phyloP scores from a whole-genome alignment of 92 coral and sea anemone species.

The Bergia puertoricense region DNA sequence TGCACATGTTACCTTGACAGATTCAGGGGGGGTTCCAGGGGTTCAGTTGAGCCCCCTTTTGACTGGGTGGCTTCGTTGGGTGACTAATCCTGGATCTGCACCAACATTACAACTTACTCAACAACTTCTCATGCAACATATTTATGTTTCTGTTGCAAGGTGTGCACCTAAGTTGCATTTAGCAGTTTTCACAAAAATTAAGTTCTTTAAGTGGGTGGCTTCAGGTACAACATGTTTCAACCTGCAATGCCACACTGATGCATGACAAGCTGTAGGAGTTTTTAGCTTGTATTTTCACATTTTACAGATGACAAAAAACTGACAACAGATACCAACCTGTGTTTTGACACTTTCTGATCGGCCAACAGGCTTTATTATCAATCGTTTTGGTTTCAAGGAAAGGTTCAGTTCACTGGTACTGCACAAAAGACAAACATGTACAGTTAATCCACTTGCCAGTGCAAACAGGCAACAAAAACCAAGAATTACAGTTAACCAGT shows the following conservation, averaged over 20 bases:
- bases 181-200: too few species aligned
- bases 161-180: too few species aligned
- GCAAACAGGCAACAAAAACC: not conserved
- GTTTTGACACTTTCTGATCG: constrained; percentile 91
- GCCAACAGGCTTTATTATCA: constrained; percentile 53
- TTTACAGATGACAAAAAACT: not conserved
- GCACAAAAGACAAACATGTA: not conserved
- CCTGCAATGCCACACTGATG: not conserved
- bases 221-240: not conserved
- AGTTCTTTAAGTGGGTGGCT: not conserved
- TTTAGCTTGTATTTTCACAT: too few species aligned
- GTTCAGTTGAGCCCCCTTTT: too few species aligned
- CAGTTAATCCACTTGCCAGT: not conserved
- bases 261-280: too few species aligned
- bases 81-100: too few species aligned
- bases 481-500: not conserved
- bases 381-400: constrained; percentile 47
- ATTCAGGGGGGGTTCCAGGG: too few species aligned
- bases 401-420: constrained; percentile 67
- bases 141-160: too few species aligned
- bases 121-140: too few species aligned
- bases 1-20: too few species aligned
- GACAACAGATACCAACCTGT: constrained; percentile 56
- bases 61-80: too few species aligned
- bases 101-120: too few species aligned